These are phyloP conservation scores for Zaprionus tsacasi DNA, from an alignment of 1,140 invertebrate genomes.

Conservation along the genomic window DNA sequence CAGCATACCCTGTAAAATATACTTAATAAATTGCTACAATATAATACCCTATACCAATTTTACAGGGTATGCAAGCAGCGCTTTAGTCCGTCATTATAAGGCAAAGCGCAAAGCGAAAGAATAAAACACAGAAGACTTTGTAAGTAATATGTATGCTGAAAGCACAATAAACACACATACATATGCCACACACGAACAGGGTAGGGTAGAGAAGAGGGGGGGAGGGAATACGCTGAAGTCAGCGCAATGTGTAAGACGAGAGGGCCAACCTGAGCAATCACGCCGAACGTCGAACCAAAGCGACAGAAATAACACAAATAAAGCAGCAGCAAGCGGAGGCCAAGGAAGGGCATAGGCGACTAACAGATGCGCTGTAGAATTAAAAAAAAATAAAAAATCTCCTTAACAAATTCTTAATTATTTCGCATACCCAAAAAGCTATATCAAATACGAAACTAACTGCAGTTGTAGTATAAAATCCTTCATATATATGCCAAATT, in stretches of 20 bases:
- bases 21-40: no score
- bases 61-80: conserved; percentile 45
- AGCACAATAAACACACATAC: conserved; percentile 58
- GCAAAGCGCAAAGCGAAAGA: conserved; percentile 23
- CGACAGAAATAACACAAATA: conserved; percentile 9
- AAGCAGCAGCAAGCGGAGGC: not conserved
- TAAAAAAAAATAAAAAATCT: no score
- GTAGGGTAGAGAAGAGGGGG: not conserved
- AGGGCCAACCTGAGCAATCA: conserved; percentile 72
- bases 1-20: not conserved
- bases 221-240: conserved; percentile 26
- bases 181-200: conserved; percentile 12
- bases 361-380: not conserved
- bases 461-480: not conserved
- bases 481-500: not conserved
- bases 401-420: not conserved
- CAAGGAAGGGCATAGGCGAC: not conserved
- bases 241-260: conserved; percentile 43
- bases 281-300: conserved; percentile 50
- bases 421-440: not conserved
- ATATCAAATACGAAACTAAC: not conserved
- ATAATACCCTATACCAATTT: not conserved
- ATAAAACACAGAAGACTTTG: conserved; percentile 62
- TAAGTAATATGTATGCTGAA: conserved; percentile 76
- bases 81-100: conserved; percentile 60